These are phyloP conservation scores for Rhinoraja longicauda DNA, from an alignment of 2,797 vertebrate species.

Conservation along the genomic window DNA sequence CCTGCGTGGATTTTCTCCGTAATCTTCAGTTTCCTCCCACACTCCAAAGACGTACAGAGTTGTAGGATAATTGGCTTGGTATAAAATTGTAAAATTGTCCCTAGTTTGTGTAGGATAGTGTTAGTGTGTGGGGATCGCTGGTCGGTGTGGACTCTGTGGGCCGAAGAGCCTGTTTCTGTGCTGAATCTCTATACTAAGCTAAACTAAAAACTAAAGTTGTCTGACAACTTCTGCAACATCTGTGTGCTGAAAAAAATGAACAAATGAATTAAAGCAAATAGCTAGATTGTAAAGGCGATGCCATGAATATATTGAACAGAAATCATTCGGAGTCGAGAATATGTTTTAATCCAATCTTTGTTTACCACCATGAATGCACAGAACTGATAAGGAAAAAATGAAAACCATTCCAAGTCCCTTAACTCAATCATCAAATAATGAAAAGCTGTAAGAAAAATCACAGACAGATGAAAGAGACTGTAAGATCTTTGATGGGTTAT, in stretches of 20 bases:
- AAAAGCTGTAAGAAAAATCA: not conserved
- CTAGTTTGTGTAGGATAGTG: no score
- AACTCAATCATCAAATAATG: not conserved
- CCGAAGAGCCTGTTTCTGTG: no score
- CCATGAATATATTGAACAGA: not conserved
- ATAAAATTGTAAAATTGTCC: no score
- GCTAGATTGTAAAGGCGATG: not conserved
- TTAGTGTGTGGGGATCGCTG: no score
- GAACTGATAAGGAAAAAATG: slow-evolving; percentile 8
- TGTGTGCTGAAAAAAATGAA: not conserved
- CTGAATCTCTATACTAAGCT: no score
- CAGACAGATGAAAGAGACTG: not conserved
- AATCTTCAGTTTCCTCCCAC: no score
- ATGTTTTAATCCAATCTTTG: not conserved
- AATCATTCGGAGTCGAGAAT: not conserved
- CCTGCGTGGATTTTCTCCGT: no score
- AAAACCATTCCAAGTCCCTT: not conserved
- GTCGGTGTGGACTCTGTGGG: no score
- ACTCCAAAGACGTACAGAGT: no score
- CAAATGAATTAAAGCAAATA: not conserved
- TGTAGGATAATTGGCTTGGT: no score
- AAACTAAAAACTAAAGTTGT: no score
- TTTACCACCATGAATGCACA: not conserved
- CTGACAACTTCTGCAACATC: not conserved
- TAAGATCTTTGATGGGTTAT: not conserved